phyloP scores from a whole-genome alignment of 2,797 vertebrate genomes.

The Oreochromis grahami region DNA sequence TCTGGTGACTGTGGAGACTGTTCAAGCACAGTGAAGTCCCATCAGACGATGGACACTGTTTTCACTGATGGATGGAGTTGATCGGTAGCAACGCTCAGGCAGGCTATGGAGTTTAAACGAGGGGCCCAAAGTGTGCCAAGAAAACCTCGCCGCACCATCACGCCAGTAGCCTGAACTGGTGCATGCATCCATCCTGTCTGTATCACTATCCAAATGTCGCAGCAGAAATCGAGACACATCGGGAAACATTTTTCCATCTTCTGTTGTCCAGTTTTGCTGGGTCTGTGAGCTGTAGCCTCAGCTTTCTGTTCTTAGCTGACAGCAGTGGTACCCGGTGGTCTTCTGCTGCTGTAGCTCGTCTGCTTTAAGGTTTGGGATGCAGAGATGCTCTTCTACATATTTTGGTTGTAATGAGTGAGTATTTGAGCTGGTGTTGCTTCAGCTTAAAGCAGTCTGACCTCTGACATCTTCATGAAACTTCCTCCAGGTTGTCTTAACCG shows the following conservation, averaged over 20 bases:
- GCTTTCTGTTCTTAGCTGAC: neutral
- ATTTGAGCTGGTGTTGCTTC: neutral
- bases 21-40: neutral
- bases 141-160: neutral
- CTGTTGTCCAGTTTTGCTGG: neutral
- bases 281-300: neutral
- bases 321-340: neutral
- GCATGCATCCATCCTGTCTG: neutral
- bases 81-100: neutral
- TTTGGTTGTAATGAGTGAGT: neutral
- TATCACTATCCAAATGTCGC: accelerated
- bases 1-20: neutral
- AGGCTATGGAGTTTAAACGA: accelerated
- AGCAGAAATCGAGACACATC: accelerated
- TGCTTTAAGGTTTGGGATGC: neutral
- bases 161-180: neutral
- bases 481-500: neutral
- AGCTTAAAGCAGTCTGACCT: neutral
- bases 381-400: neutral
- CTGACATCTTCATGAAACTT: accelerated
- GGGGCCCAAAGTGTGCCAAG: neutral
- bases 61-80: neutral
- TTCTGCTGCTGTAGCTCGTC: neutral
- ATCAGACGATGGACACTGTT: neutral
- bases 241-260: neutral